These are phyloP conservation scores for Mus spretus DNA, from an alignment of 2,797 vertebrate species.

Conservation along the genomic window DNA sequence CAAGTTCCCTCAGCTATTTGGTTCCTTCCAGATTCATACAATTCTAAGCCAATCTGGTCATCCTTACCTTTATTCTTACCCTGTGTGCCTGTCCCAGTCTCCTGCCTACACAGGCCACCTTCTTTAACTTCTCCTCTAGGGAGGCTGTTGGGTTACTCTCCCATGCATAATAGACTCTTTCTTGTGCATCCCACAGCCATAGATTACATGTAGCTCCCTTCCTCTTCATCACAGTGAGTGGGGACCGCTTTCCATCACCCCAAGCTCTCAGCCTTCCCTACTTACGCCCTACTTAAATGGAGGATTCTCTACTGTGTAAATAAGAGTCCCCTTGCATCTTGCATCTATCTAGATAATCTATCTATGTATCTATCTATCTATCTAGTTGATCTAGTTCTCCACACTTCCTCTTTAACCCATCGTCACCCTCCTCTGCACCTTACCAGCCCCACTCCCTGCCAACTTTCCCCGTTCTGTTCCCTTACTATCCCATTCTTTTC, in stretches of 20 bases:
- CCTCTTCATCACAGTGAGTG: neutral
- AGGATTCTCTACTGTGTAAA: neutral
- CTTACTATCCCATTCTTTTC: neutral
- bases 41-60: neutral
- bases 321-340: neutral
- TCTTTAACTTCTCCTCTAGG: too few relatives aligned
- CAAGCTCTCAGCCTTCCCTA: neutral
- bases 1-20: neutral
- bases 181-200: too few relatives aligned
- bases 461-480: neutral
- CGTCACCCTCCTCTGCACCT: neutral
- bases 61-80: too few relatives aligned
- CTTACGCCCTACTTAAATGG: neutral
- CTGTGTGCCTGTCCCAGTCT: neutral
- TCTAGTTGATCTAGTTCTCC: neutral
- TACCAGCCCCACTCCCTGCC: neutral
- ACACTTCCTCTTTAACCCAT: neutral
- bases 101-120: neutral
- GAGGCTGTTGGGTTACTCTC: neutral
- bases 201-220: neutral
- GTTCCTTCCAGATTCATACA: neutral
- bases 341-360: neutral
- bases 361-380: too few relatives aligned
- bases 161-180: neutral
- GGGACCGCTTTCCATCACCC: neutral